Base-by-base conservation (phyloP, 2,888 invertebrate genomes). In the Agrotis clavis region DNA sequence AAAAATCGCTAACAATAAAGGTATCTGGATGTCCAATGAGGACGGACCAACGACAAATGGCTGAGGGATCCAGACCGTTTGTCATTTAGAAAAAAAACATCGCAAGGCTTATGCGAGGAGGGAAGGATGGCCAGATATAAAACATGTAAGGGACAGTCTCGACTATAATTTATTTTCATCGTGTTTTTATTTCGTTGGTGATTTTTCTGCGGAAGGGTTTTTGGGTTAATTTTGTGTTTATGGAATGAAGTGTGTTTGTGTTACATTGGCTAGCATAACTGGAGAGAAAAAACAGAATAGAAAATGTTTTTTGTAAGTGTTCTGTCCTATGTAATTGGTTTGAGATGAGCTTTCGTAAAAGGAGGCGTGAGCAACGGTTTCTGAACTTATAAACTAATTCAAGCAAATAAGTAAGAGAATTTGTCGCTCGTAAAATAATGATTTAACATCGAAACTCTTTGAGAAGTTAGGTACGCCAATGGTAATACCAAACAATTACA, bases 1-100 rank as follows among this genome's bases (percentile, higher is more conserved):
- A 93, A 90, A 92, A 92, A 93, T 93, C 80, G 90, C 90, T 82
- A 86, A 92, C 92, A 92, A 92, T 94, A 91, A 92, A 92, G 89
- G 91, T 91, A 92, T 90, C 89, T 87, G 86, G 85, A 88, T 84
- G 85, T 77, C 81, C 84, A 77, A 82, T 80, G 87, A 74, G 84
- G 84, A 83, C 82, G 87, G 87, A 88, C 88, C 71, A 47, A 66
- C 87, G 90, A 92, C 92, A 90, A 92, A 93, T 92, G 88, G 86
- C 73, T 71, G 88, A 89, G 88, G 88, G 92, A 91, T 89, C 89
- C 88, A 81, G 56, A 64, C 79, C 90, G 90, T 93, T 93, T 93
- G 90, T 94, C 93, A 93, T 93, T 91, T 87, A 85, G 82, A 4
- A 72, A 86, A 88, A 87, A 89, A 91, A 78, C 84, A 72, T 79